Conservation (phyloP, 2,888 invertebrate genomes). For the Glyphotaelius pellucidus region DNA sequence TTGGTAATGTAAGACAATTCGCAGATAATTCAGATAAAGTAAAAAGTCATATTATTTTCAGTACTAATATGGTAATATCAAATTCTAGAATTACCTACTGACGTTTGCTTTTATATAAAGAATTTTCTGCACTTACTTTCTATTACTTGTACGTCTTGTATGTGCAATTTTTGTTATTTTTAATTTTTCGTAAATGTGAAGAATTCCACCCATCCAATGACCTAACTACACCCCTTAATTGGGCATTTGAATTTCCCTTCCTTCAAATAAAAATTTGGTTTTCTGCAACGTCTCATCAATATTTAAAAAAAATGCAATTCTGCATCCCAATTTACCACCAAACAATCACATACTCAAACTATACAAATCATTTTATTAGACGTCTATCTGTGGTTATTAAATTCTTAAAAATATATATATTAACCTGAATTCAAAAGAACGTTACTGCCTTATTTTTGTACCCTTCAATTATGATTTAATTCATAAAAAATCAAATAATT, state of each 20-base stretch:
- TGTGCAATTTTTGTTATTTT: too few species aligned
- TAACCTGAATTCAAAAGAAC: background rate
- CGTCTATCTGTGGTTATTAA: background rate
- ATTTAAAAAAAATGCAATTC: background rate
- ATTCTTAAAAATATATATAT: background rate
- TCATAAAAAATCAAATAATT: background rate
- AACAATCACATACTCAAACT: background rate
- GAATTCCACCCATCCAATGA: background rate
- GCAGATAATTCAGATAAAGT: too few species aligned
- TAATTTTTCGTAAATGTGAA: too few species aligned
- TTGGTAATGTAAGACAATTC: too few species aligned
- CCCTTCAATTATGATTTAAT: background rate
- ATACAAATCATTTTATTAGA: background rate
- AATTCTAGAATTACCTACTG: too few species aligned
- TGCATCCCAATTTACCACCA: background rate
- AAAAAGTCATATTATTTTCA: too few species aligned
- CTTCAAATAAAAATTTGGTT: background rate
- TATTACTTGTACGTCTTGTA: background rate
- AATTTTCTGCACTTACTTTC: background rate
- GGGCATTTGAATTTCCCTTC: background rate
- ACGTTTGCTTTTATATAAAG: background rate
- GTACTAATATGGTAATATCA: too few species aligned
- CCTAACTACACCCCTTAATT: background rate
- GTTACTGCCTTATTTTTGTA: background rate
- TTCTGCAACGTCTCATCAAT: background rate